Evolutionary conservation across 2,888 invertebrate species (phyloP), one percentile per base, ranked within the genome.

Genomic region (Aleiodes testaceus): DNA sequence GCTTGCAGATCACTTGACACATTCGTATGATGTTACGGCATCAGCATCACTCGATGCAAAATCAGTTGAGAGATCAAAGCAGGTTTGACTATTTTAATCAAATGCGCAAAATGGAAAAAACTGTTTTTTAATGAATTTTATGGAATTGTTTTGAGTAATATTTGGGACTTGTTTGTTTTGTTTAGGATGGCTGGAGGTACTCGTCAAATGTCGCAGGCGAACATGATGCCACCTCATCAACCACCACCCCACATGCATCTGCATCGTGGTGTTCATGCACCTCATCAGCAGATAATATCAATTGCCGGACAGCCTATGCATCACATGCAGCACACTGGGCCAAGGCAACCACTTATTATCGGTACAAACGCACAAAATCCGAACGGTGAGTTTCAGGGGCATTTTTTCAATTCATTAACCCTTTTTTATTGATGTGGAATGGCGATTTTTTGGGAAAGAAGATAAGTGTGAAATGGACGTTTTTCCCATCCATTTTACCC

Each of bases 31-130:
- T 89, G 84, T 88, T 89, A 81, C 87, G 87, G 78, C 89, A 89
- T 81, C 92, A 92, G 87, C 92, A 92, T 87, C 91, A 91, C 84
- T 89, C 91, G 87, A 90, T 91, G 85, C 91, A 91, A 82, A 92
- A 91, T 87, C 91, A 92, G 82, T 89, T 92, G 88, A 91, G 92
- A 86, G 92, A 92, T 89, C 85, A 88, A 73, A 85, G 80, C 74
- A 89, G 89, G 89, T 89, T 81, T 69, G 36, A 18, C 16, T 36
- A 36, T 36, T 36, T 36, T 36, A 36, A 36, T 36, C 3, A 36
- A 26, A 36, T 6, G 36, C 36, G 3, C 36, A 66, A 36, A 22
- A 52, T 12, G 0, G 1, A 18, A 63, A 69, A 44, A 16, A 47
- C 7, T 45, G 1, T 49, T 30, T 47, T 44, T 9, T 59, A n/a